These are phyloP conservation scores for Hetaerina americana DNA, from an alignment of 1,140 invertebrate genomes.

Conservation along the genomic window DNA sequence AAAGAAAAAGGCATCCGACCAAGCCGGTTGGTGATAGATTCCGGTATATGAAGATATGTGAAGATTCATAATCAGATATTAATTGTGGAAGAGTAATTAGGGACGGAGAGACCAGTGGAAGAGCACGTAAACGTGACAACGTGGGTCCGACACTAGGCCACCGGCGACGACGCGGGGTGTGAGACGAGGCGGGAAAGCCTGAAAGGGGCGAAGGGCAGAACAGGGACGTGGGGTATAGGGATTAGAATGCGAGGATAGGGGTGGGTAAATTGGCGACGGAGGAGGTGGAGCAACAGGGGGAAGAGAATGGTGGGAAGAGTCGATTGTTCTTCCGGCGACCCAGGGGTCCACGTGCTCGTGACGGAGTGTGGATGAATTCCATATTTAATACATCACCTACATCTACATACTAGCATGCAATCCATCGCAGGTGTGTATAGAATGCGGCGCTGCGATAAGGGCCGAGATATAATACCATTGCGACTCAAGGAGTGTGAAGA, in stretches of 20 bases:
- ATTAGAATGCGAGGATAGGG: not conserved
- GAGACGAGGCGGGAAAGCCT: not conserved
- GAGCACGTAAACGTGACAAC: not conserved
- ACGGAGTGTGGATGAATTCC: no score
- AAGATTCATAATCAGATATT: no score
- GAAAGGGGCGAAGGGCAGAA: not conserved
- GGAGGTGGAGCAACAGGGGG: not conserved
- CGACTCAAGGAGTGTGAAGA: no score
- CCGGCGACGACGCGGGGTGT: not conserved
- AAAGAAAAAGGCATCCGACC: no score
- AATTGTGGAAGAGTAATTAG: not conserved
- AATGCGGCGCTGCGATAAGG: no score
- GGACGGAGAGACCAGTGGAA: not conserved
- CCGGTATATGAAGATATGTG: no score
- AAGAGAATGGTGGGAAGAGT: not conserved
- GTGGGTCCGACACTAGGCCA: not conserved
- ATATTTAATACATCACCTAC: no score
- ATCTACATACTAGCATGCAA: no score
- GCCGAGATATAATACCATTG: no score
- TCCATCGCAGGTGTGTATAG: no score
- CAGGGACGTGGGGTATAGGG: not conserved
- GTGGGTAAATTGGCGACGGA: not conserved
- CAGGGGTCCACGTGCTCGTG: no score
- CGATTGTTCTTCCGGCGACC: not conserved
- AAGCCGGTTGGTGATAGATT: no score